phyloP scores from a whole-genome alignment of 2,888 invertebrate species.

The Terebella lapidaria region DNA sequence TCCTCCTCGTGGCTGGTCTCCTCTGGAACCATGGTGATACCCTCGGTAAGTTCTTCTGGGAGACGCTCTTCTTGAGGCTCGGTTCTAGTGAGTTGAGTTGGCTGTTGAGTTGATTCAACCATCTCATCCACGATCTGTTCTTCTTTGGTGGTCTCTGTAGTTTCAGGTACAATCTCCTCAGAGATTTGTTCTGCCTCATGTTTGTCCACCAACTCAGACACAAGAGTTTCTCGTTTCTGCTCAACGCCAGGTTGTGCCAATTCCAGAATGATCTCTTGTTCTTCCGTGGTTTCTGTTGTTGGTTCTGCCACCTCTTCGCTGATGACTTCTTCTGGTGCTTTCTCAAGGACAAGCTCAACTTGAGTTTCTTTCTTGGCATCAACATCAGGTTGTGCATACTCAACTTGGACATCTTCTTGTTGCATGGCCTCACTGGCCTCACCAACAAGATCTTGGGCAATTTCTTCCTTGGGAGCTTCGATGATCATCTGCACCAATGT shows the following conservation, averaged over 20 bases:
- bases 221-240: constrained; percentile 6
- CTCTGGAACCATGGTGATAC: neutral
- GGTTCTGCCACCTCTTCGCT: constrained; percentile 15
- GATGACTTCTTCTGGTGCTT: constrained; percentile 27
- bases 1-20: constrained; percentile 10
- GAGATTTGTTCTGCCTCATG: neutral
- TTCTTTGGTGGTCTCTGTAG: constrained; percentile 12
- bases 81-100: neutral
- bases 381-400: constrained; percentile 9
- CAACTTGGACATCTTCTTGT: constrained; percentile 15
- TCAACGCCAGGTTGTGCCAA: constrained; percentile 20
- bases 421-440: constrained; percentile 11
- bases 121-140: constrained; percentile 19
- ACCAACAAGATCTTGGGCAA: constrained; percentile 11
- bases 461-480: constrained; percentile 1
- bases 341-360: constrained; percentile 7
- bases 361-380: constrained; percentile 2
- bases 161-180: neutral
- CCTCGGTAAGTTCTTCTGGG: constrained; percentile 27
- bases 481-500: neutral
- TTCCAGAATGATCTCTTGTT: constrained; percentile 21
- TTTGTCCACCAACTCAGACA: constrained; percentile 9
- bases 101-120: neutral
- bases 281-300: constrained; percentile 17
- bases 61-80: neutral